Conservation (phyloP, 2,888 invertebrate species). For the Drosophila anomalata region DNA sequence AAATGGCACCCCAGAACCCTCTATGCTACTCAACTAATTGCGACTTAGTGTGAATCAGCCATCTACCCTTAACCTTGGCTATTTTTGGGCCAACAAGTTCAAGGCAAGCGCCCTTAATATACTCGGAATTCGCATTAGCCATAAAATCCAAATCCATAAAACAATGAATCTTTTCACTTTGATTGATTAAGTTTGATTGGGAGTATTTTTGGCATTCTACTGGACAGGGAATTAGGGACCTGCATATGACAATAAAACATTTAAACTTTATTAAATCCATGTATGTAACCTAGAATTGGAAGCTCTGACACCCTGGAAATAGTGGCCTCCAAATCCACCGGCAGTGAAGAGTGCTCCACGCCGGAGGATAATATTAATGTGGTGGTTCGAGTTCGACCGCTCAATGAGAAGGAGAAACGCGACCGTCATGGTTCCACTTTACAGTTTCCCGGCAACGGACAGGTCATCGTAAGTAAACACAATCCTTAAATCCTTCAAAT, state of each 20-base stretch:
- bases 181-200: constrained; percentile 38
- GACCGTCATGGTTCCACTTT: constrained; percentile 88
- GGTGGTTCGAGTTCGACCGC: constrained; percentile 93
- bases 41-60: constrained; percentile 29
- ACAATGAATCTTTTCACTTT: constrained; percentile 27
- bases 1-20: constrained; percentile 20
- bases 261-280: background rate
- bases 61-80: constrained; percentile 62
- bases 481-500: too few relatives aligned
- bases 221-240: background rate
- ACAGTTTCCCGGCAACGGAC: constrained; percentile 95
- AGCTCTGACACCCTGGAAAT: constrained; percentile 83
- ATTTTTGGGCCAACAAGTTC: constrained; percentile 69
- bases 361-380: constrained; percentile 94
- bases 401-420: constrained; percentile 90
- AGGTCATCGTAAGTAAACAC: constrained; percentile 86
- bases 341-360: constrained; percentile 83
- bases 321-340: constrained; percentile 83
- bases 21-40: constrained; percentile 25
- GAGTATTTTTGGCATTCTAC: background rate
- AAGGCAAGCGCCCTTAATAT: constrained; percentile 63
- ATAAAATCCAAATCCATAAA: constrained; percentile 49
- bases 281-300: constrained; percentile 74
- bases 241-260: background rate
- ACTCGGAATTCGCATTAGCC: constrained; percentile 47